phyloP scores from a whole-genome alignment of 1,140 invertebrate genomes.

The Drosophila albomicans region DNA sequence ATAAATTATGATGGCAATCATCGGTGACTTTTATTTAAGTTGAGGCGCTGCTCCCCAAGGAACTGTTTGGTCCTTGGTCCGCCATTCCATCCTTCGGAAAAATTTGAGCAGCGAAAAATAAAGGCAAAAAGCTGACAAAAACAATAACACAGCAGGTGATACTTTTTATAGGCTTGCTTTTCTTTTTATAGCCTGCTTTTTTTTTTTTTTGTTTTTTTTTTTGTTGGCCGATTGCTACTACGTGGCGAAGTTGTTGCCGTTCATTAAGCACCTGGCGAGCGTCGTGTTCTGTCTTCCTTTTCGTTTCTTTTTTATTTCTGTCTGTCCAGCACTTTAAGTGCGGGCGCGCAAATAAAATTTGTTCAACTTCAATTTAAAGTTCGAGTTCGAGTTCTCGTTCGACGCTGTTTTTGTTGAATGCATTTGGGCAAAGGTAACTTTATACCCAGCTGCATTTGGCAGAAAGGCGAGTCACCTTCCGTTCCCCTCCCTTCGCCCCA shows the following conservation, averaged over 20 bases:
- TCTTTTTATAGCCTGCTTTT: slow-evolving; percentile 47
- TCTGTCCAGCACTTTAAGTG: slow-evolving; percentile 20
- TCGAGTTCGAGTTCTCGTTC: background rate
- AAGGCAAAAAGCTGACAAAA: slow-evolving; percentile 47
- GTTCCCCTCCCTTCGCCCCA: background rate
- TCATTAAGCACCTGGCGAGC: slow-evolving; percentile 56
- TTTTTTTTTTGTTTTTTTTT: slow-evolving; percentile 48
- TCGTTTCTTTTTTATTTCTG: no score
- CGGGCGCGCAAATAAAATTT: slow-evolving; percentile 47
- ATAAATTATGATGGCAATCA: slow-evolving; percentile 81
- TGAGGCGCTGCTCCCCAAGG: slow-evolving; percentile 25
- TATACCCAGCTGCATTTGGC: slow-evolving; percentile 36
- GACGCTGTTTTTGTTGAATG: slow-evolving; percentile 5
- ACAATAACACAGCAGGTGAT: slow-evolving; percentile 81
- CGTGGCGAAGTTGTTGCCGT: slow-evolving; percentile 43
- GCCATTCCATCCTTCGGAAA: background rate
- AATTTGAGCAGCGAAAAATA: slow-evolving; percentile 23
- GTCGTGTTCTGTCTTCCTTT: background rate
- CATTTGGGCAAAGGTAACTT: slow-evolving; percentile 30
- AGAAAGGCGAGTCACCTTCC: slow-evolving; percentile 1
- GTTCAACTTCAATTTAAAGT: slow-evolving; percentile 59
- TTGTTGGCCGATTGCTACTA: slow-evolving; percentile 13
- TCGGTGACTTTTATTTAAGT: slow-evolving; percentile 76
- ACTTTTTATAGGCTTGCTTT: slow-evolving; percentile 52
- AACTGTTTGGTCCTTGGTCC: slow-evolving; percentile 1